Evolutionary conservation across 2,888 invertebrate species (phyloP).

Genomic region (Ichneumoninae sp.): DNA sequence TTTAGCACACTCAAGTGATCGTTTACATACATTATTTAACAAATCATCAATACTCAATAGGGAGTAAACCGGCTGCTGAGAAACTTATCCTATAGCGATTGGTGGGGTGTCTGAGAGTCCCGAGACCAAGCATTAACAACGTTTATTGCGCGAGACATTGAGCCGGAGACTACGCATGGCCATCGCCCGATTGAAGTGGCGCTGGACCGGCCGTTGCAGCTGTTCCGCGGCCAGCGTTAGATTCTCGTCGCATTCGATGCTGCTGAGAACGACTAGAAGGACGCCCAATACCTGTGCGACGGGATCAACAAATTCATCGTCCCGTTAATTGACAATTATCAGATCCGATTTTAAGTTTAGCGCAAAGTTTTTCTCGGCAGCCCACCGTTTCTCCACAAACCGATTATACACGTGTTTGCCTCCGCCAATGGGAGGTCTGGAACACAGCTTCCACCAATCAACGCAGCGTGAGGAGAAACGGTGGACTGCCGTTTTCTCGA

Average conservation of each 20-base stretch:
- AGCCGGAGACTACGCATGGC: slow-evolving; percentile 92
- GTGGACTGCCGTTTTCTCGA: not conserved
- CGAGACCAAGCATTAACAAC: slow-evolving; percentile 77
- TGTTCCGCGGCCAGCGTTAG: slow-evolving; percentile 79
- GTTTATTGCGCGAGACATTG: slow-evolving; percentile 82
- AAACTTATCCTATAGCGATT: slow-evolving; percentile 68
- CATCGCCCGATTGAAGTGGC: slow-evolving; percentile 95
- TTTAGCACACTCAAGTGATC: slow-evolving; percentile 67
- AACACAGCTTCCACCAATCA: no score
- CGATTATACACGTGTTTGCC: not conserved
- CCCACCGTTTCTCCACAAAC: no score
- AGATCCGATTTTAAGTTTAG: not conserved
- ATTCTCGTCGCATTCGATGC: slow-evolving; percentile 84
- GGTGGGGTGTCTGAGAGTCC: slow-evolving; percentile 49
- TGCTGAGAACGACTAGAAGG: slow-evolving; percentile 92
- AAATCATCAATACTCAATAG: slow-evolving; percentile 76
- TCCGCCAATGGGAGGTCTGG: not conserved
- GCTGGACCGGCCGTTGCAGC: slow-evolving; percentile 86
- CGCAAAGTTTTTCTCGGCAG: not conserved
- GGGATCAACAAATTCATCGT: slow-evolving; percentile 3
- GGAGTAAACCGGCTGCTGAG: slow-evolving; percentile 67
- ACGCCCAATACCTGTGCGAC: slow-evolving; percentile 90
- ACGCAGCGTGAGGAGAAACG: not conserved
- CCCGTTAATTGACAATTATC: not conserved
- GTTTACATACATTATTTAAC: slow-evolving; percentile 71